Base-by-base conservation (phyloP, 2,888 invertebrate species). In the Aphodius sticticus region DNA sequence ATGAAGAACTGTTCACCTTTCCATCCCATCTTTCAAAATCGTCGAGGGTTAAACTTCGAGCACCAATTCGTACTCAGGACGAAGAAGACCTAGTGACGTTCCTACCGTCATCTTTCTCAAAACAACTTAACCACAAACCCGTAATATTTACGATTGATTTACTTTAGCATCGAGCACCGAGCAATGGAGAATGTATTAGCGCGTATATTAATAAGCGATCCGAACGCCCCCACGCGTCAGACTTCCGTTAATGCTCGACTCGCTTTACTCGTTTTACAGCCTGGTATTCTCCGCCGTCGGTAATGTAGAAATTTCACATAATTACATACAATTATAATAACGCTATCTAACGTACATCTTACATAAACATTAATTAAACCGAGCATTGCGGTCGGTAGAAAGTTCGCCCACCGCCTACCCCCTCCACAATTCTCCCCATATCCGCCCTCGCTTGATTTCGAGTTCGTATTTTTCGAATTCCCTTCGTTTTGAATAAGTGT, bases 321-420 rank as follows among this genome's bases (percentile, higher is more conserved):
- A 74, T 74, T 74, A 74, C 35, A 74, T 37, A 74, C 37, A 74
- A 74, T 74, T 74, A 74, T 74, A 74, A 74, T 37, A 74, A 74
- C 74, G 74, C 35, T 74, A 74, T 74, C 74, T 35, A 37, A n/a
- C 35, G n/a, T 35, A 37, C 37, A 74, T 74, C 74, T 26, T 74
- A 74, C 74, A 74, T 74, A 74, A 74, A 74, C 74, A 74, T 74
- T 74, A 74, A 74, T 74, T 74, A 74, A 36, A 74, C 70, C 74
- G 74, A 36, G n/a, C 74, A 37, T 74, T 37, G 35, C 37, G n/a
- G 74, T 74, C 74, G 74, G 74, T 9, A 71, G 74, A 37, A n/a
- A 35, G n/a, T n/a, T 74, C 74, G n/a, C 74, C 7, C 74, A 74
- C 36, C n/a, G 35, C 71, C 71, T 35, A n/a, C 71, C 71, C 71